Percentiles rank a stretch among this genome's conserved stretches.
Conservation (phyloP, 1,140 invertebrate species). For the Samia ricini region DNA sequence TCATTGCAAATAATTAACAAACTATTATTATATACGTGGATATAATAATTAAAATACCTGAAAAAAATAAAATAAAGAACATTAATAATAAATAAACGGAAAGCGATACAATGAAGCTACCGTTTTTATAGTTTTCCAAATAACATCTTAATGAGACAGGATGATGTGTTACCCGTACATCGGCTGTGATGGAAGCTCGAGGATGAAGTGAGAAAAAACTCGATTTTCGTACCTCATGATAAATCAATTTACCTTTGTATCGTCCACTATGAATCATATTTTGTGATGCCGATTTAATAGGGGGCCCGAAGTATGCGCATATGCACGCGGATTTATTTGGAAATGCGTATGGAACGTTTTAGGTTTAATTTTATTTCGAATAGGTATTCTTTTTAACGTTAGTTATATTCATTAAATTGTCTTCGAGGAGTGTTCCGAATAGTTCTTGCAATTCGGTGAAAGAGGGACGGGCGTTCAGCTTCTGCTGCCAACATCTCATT, state of each 20-base stretch:
- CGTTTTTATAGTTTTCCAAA: conserved; percentile 17
- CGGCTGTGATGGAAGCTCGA: conserved; percentile 15
- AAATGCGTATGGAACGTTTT: neutral
- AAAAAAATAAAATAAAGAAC: neutral
- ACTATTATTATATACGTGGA: neutral
- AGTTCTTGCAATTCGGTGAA: conserved; percentile 86
- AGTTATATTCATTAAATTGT: too few relatives aligned
- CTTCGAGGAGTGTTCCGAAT: conserved; percentile 88
- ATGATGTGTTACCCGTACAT: conserved; percentile 24
- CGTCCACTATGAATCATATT: conserved; percentile 28
- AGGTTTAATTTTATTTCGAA: too few relatives aligned
- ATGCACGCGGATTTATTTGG: neutral
- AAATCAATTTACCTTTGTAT: conserved; percentile 24
- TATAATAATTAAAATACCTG: neutral
- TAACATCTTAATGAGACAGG: conserved; percentile 36
- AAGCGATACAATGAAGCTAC: conserved; percentile 10
- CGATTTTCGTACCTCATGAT: conserved; percentile 11
- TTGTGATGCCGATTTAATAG: conserved; percentile 5
- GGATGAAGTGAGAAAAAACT: conserved; percentile 22
- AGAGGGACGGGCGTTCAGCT: conserved; percentile 86
- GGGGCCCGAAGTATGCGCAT: conserved; percentile 1
- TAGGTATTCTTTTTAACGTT: too few relatives aligned
- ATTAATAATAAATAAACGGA: neutral
- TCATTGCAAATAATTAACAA: conserved; percentile 1
- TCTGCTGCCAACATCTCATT: conserved; percentile 90